Evolutionary conservation across 2,113 vertebrate species (phyloP), one percentile per base, ranked within the genome.

Genomic region (Recurvirostra avosetta): DNA sequence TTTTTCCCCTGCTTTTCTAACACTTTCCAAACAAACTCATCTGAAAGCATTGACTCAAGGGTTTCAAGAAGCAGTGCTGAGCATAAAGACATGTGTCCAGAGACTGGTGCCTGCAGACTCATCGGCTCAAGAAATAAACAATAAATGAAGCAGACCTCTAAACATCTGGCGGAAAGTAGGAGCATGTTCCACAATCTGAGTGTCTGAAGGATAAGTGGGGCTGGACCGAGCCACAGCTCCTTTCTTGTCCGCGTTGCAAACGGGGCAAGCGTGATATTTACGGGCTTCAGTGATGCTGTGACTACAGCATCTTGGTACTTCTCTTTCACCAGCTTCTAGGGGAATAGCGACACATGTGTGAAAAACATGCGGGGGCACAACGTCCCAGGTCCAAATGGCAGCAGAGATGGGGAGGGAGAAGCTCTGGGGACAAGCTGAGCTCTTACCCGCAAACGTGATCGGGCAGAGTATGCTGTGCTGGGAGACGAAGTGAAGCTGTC

Each of bases 191-290:
- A 63, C 85, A n/a, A 49, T 43, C 85, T 47, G 86, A 71, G 79
- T 89, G 80, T 92, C 76, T 95, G 95, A 78, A 67, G 88, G 77
- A 95, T 90, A 95, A 94, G 92, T 87, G 86, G 66, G 77, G 80
- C 92, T 94, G 91, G 92, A 92, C 40, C 1, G 1, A 95, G 61
- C n/a, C 85, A 70, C n/a, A 49, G 76, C 49, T 94, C 36, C 70
- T 73, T 89, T 87, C 94, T 87, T 61, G 80, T 87, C 84, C 4
- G 6, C 1, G 0, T 41, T n/a, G 70, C 14, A 4, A 85, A 53
- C 0, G 5, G 83, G 74, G 74, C 66, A 87, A 89, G 84, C 8
- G 1, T 90, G 89, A 92, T 87, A 92, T 95, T 91, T 95, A 90
- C 1, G 3, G 89, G 41, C 84, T 86, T 73, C 77, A 45, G 53